phyloP scores from a whole-genome alignment of 2,888 invertebrate genomes.

The Pandemis cinnamomeana region DNA sequence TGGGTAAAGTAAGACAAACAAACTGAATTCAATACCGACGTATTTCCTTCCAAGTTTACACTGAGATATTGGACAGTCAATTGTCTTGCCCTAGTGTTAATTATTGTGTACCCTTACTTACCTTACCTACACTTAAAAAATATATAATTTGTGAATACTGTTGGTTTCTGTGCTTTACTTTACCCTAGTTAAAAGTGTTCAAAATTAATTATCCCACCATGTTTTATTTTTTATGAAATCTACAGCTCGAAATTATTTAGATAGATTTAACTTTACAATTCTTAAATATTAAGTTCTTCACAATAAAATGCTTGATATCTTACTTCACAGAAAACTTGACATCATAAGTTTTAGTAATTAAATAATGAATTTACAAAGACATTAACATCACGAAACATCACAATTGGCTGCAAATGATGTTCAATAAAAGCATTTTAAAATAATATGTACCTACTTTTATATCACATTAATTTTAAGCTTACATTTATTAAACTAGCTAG shows the following conservation, averaged over 20 bases:
- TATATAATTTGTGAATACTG: background rate
- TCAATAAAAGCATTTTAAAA: conserved; percentile 26
- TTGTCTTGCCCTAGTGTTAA: background rate
- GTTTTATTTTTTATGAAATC: conserved; percentile 33
- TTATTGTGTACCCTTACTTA: background rate
- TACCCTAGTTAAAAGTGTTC: conserved; percentile 37
- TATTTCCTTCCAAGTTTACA: too few relatives aligned
- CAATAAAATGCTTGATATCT: conserved; percentile 22
- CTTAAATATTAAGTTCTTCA: conserved; percentile 27
- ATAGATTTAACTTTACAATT: conserved; percentile 25
- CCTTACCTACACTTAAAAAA: background rate
- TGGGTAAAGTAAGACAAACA: background rate
- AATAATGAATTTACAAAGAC: conserved; percentile 31
- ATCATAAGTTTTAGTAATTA: conserved; percentile 13
- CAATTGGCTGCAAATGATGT: conserved; percentile 12
- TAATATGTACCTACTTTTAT: conserved; percentile 34
- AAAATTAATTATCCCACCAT: conserved; percentile 52
- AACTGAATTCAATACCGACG: background rate
- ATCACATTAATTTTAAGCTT: conserved; percentile 45
- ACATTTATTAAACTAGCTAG: conserved; percentile 54
- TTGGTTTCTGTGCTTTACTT: background rate
- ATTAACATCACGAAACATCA: conserved; percentile 41
- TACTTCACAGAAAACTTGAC: background rate
- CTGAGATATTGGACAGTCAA: background rate
- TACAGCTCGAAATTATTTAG: conserved; percentile 24